phyloP scores from a whole-genome alignment of 2,888 invertebrate genomes.

The Tupiocoris notatus region DNA sequence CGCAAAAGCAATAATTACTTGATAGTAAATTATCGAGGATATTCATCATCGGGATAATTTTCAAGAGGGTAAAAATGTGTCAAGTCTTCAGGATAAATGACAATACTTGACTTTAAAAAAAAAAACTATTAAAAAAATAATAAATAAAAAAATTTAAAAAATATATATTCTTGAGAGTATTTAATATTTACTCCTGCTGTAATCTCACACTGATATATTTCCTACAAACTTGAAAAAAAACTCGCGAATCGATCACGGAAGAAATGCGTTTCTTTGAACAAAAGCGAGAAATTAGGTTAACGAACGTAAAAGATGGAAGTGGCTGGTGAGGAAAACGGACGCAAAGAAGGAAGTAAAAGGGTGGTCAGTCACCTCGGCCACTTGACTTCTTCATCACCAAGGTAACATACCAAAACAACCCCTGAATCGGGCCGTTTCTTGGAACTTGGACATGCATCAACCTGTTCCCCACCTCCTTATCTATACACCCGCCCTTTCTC shows the following conservation, averaged over 20 bases:
- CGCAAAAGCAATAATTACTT: no score
- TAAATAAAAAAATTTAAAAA: no score
- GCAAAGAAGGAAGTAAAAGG: constrained; percentile 8
- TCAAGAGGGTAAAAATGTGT: no score
- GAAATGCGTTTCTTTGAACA: constrained; percentile 1
- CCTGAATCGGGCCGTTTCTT: constrained; percentile 8
- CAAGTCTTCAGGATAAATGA: no score
- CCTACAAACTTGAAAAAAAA: neutral
- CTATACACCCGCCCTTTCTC: neutral
- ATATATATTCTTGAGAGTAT: no score
- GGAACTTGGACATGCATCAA: constrained; percentile 13
- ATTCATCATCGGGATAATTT: no score
- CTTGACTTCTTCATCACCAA: neutral
- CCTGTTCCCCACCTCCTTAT: neutral
- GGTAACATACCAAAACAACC: constrained; percentile 14
- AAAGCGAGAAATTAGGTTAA: constrained; percentile 20
- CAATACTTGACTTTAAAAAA: no score
- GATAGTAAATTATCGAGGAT: no score
- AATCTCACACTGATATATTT: no score
- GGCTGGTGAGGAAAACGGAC: neutral
- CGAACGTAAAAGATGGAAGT: constrained; percentile 15
- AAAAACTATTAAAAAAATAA: no score
- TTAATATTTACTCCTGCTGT: no score
- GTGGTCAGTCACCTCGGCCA: constrained; percentile 34
- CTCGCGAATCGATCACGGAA: neutral